Conservation (phyloP, 1,140 invertebrate genomes). For the Gyrodactylus salaris region DNA sequence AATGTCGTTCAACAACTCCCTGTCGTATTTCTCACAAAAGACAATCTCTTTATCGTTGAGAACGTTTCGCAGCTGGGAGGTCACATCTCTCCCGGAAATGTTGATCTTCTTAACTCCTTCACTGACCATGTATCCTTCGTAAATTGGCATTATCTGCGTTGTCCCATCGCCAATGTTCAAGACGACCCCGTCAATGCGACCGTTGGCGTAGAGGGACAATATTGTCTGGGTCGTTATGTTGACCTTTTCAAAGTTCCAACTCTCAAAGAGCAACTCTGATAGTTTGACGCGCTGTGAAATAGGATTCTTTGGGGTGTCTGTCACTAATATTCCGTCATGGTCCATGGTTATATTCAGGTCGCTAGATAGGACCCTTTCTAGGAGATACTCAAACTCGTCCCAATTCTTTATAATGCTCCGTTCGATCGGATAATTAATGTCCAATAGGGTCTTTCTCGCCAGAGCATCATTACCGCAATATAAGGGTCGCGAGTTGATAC, state of each 20-base stretch:
- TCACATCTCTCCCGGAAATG: neutral
- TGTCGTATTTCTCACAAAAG: neutral
- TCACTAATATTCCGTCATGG: neutral
- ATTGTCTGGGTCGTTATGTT: neutral
- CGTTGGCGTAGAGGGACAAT: neutral
- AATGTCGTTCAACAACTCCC: neutral
- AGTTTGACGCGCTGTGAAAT: neutral
- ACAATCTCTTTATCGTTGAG: neutral
- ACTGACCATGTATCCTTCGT: neutral
- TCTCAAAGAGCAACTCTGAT: neutral
- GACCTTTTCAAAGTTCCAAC: neutral
- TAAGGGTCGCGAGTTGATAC: neutral
- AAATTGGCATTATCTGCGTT: neutral
- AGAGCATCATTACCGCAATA: neutral
- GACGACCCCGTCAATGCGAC: neutral
- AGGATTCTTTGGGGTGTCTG: neutral
- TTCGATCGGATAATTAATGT: neutral
- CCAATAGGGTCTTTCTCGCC: neutral
- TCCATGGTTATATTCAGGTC: neutral
- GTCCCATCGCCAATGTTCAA: neutral
- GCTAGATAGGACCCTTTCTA: neutral
- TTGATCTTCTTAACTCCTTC: neutral
- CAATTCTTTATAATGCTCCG: neutral
- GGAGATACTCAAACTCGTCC: neutral
- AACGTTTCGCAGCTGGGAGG: neutral